phyloP scores from a whole-genome alignment of 2,888 invertebrate genomes.

The Xanthorhoe spadicearia region DNA sequence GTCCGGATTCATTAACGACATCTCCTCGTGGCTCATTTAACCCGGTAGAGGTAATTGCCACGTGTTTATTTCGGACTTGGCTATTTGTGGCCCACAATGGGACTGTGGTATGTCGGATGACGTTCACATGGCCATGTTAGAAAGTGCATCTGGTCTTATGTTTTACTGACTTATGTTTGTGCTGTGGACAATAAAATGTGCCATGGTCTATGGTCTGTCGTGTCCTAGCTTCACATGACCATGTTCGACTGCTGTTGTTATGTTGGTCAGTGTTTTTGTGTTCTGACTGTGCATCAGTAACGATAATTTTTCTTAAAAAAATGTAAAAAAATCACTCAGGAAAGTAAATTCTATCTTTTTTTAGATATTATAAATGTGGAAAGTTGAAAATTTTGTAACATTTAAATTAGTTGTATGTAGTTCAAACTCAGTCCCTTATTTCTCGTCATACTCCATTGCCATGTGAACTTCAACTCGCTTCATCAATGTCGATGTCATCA shows the following conservation, averaged over 20 bases:
- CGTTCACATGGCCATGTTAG: conserved; percentile 16
- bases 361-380: too few relatives aligned
- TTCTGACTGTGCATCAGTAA: not conserved
- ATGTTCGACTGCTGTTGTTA: too few relatives aligned
- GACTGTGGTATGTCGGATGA: conserved; percentile 76
- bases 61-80: conserved; percentile 82
- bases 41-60: conserved; percentile 82
- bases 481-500: conserved; percentile 81
- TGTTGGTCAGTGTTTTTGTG: too few relatives aligned
- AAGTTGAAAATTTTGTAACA: too few relatives aligned
- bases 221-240: too few relatives aligned
- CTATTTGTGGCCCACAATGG: conserved; percentile 84
- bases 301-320: not conserved
- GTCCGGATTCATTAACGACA: conserved; percentile 83
- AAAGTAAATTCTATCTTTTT: too few relatives aligned
- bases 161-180: not conserved
- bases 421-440: not conserved
- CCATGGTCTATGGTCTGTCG: too few relatives aligned
- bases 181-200: not conserved
- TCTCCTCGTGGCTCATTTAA: conserved; percentile 82
- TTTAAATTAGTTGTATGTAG: too few relatives aligned
- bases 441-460: not conserved
- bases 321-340: too few relatives aligned
- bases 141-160: not conserved
- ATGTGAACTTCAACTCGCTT: conserved; percentile 51